Conservation (phyloP, 2,888 invertebrate species). For the Sarcophaga carnaria region DNA sequence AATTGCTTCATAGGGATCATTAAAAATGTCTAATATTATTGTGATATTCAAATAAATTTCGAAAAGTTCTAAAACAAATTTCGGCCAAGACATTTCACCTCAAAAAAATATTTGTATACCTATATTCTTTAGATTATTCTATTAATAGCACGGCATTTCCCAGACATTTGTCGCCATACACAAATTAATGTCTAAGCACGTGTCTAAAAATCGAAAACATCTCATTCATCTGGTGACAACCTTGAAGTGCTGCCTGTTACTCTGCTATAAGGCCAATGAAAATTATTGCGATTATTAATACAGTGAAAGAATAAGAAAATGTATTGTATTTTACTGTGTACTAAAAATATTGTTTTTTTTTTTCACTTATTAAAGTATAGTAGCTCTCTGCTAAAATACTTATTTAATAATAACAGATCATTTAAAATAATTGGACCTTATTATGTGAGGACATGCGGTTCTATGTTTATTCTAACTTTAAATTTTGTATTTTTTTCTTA, state of each 20-base stretch:
- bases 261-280: background rate
- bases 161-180: background rate
- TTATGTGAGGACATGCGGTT: background rate
- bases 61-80: too few species aligned
- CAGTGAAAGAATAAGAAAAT: background rate
- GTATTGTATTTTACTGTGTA: background rate
- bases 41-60: too few species aligned
- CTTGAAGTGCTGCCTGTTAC: background rate
- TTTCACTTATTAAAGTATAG: background rate
- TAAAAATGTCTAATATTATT: too few species aligned
- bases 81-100: too few species aligned
- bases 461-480: slow-evolving; percentile 1
- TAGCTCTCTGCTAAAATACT: background rate
- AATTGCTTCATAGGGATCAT: too few species aligned
- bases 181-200: background rate
- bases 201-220: background rate
- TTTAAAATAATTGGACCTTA: slow-evolving; percentile 45
- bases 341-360: slow-evolving; percentile 13
- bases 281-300: too few species aligned
- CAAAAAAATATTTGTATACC: background rate
- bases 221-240: background rate
- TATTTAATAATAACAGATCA: slow-evolving; percentile 38
- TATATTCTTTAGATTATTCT: background rate
- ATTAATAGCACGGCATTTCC: background rate
- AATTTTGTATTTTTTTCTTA: background rate